These are phyloP conservation scores for Cololabis saira DNA, from an alignment of 2,113 vertebrate species.

Conservation along the genomic window DNA sequence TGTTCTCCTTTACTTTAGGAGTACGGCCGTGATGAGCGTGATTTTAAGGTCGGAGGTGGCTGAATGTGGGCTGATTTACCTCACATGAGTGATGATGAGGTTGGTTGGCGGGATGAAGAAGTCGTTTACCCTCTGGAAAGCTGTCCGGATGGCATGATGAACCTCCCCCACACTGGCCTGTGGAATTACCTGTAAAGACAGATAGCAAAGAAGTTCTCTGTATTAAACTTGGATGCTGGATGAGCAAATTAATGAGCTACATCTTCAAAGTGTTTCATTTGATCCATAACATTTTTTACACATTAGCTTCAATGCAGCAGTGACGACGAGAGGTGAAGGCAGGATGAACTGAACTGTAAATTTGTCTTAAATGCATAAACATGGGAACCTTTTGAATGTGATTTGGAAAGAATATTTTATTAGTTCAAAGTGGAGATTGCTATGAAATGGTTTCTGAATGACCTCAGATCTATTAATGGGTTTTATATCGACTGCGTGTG, in stretches of 20 bases:
- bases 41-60: constrained; percentile 33
- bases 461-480: no score
- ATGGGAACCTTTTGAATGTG: no score
- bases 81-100: constrained; percentile 97
- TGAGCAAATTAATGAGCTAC: not conserved
- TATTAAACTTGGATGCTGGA: no score
- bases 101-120: constrained; percentile 97
- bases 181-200: constrained; percentile 85
- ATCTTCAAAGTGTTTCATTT: not conserved
- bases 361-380: no score
- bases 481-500: no score
- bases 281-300: no score
- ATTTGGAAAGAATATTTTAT: no score
- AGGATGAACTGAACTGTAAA: no score
- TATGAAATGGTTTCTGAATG: no score
- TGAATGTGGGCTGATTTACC: constrained; percentile 78
- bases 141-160: constrained; percentile 83
- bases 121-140: constrained; percentile 88
- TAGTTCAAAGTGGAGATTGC: no score
- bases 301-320: no score
- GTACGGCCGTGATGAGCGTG: constrained; percentile 31
- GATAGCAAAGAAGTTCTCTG: not conserved
- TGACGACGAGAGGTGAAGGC: no score
- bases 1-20: constrained; percentile 48
- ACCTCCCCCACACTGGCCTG: constrained; percentile 89